These are phyloP conservation scores for Heliocidaris erythrogramma DNA, from an alignment of 35 echinoderm and acorn worm genomes.

Conservation along the genomic window DNA sequence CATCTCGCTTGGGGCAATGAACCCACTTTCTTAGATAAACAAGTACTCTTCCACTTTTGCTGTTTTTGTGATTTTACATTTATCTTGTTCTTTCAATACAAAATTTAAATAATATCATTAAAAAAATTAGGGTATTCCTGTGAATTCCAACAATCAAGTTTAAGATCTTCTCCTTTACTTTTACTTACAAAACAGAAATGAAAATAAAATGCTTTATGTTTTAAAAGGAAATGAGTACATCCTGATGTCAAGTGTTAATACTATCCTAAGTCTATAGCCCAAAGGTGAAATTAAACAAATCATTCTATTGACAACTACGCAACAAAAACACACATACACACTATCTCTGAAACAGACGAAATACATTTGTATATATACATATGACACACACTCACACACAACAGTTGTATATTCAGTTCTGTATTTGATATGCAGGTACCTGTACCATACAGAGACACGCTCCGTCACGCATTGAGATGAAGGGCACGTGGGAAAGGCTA, in stretches of 20 bases:
- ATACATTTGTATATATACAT: neutral
- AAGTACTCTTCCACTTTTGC: no score
- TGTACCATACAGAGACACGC: conserved; percentile 31
- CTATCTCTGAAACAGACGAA: conserved; percentile 25
- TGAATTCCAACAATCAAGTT: no score
- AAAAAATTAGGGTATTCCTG: no score
- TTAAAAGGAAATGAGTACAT: neutral
- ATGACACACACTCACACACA: conserved; percentile 34
- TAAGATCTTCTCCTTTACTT: no score
- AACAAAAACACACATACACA: conserved; percentile 33
- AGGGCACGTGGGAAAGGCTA: neutral
- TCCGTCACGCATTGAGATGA: neutral
- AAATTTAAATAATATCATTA: no score
- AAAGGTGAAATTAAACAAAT: neutral
- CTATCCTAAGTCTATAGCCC: neutral
- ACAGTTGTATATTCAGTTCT: neutral
- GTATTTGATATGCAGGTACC: conserved; percentile 24
- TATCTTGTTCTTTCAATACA: no score
- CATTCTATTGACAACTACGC: neutral
- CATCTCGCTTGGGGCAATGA: no score
- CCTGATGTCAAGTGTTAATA: neutral
- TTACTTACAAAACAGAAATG: no score
- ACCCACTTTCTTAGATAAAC: no score
- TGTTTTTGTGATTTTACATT: no score
- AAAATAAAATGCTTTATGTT: no score